Percentiles rank a stretch among this genome's conserved stretches.
These are phyloP conservation scores for Buathra laborator DNA, from an alignment of 2,888 invertebrate genomes.

Conservation along the genomic window DNA sequence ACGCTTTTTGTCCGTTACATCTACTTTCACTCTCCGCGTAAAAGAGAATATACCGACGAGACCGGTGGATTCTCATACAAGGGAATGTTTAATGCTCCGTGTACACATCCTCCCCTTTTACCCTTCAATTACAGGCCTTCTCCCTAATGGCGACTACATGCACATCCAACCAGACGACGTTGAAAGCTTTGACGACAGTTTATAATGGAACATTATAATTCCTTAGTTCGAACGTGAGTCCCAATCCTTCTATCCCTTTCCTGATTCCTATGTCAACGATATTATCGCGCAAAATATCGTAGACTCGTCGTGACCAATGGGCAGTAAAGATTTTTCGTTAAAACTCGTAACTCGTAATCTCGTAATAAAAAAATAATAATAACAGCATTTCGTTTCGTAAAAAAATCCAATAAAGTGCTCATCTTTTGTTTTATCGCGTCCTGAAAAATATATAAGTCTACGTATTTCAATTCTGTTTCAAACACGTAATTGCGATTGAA, in stretches of 20 bases:
- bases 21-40: constrained; percentile 7
- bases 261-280: constrained; percentile 22
- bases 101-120: constrained; percentile 34
- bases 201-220: constrained; percentile 55
- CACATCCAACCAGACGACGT: constrained; percentile 73
- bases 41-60: not conserved
- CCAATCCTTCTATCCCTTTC: constrained; percentile 44
- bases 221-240: constrained; percentile 61
- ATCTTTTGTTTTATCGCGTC: no score
- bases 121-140: constrained; percentile 76
- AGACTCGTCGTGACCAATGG: constrained; percentile 6
- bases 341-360: no score
- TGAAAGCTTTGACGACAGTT: constrained; percentile 69
- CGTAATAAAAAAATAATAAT: no score
- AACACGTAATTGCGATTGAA: not conserved
- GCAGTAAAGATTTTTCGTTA: not conserved
- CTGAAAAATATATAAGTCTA: no score
- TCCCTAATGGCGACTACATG: constrained; percentile 82
- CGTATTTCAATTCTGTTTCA: no score
- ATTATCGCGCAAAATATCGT: not conserved
- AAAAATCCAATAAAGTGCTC: no score
- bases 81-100: constrained; percentile 46
- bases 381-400: not conserved
- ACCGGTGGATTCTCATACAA: constrained; percentile 26
- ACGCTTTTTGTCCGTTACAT: not conserved